These are phyloP conservation scores for Bombylius discolor DNA, from an alignment of 2,888 invertebrate species.

Conservation along the genomic window DNA sequence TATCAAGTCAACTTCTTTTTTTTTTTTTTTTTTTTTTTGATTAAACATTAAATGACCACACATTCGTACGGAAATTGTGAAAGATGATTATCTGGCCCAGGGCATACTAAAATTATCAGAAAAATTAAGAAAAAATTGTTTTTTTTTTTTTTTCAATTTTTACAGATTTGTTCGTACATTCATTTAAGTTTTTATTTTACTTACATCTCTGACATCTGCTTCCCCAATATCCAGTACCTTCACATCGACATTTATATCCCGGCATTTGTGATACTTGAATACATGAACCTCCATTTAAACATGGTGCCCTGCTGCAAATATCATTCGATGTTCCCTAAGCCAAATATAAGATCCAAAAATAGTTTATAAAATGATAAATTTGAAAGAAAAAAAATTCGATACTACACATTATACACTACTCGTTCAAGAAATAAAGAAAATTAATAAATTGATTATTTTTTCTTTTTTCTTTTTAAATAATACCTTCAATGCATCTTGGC, in stretches of 20 bases:
- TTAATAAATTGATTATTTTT: conserved; percentile 1
- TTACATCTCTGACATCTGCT: conserved; percentile 15
- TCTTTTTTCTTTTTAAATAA: background rate
- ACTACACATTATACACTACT: background rate
- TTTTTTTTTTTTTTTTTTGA: background rate
- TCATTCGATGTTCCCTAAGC: conserved; percentile 38
- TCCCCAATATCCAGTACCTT: conserved; percentile 45
- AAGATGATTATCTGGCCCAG: conserved; percentile 7
- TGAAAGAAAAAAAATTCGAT: background rate
- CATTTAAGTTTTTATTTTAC: background rate
- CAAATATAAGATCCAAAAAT: background rate
- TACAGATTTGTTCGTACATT: too few species aligned
- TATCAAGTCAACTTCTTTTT: too few species aligned
- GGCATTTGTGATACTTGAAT: conserved; percentile 45
- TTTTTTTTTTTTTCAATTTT: too few species aligned
- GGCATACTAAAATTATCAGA: conserved; percentile 10
- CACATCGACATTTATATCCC: conserved; percentile 48
- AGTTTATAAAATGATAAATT: too few species aligned
- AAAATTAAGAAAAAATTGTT: background rate
- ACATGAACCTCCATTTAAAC: conserved; percentile 47
- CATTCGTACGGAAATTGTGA: conserved; percentile 14
- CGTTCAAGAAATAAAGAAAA: background rate
- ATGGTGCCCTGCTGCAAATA: conserved; percentile 47
- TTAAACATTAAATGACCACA: conserved; percentile 12
- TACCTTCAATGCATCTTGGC: conserved; percentile 47